Percentiles rank a stretch among this genome's conserved stretches.
phyloP scores from a whole-genome alignment of 2,797 vertebrate genomes.

The Sebastes wilsoni region DNA sequence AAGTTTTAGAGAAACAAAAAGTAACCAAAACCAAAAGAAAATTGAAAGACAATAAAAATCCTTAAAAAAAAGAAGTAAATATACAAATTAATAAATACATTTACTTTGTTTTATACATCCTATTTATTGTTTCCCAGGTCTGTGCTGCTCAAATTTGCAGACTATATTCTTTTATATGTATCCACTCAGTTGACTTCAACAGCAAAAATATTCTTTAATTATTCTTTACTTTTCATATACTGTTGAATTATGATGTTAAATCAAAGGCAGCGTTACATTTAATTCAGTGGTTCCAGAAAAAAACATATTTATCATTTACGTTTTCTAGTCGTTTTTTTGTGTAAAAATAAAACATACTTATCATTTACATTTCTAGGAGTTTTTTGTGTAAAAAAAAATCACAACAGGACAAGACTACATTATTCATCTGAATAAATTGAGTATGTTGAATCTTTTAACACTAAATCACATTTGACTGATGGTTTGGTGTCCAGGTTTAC shows the following conservation, averaged over 20 bases:
- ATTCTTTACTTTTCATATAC: background rate
- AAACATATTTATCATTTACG: background rate
- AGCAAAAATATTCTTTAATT: background rate
- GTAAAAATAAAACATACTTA: background rate
- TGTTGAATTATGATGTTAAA: background rate
- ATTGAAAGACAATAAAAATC: too few species aligned
- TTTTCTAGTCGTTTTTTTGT: background rate
- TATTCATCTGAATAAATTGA: background rate
- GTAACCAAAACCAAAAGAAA: background rate
- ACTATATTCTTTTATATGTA: background rate
- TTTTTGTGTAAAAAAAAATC: background rate
- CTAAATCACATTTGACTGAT: background rate
- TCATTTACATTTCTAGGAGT: too few species aligned
- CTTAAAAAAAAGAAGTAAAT: background rate
- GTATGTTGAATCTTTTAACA: background rate
- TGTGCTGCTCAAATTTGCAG: background rate
- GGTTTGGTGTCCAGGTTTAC: conserved; percentile 47
- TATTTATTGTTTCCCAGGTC: background rate
- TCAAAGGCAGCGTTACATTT: background rate
- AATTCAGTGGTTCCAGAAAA: background rate
- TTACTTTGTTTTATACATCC: background rate
- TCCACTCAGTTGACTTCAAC: background rate
- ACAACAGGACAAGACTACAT: too few species aligned
- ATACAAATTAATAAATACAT: background rate
- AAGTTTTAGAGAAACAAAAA: background rate